A percentile compares a stretch with the other conserved stretches of the same genome.
Evolutionary conservation across 2,888 invertebrate genomes (phyloP).

Genomic region (Coleophora flavipennella): DNA sequence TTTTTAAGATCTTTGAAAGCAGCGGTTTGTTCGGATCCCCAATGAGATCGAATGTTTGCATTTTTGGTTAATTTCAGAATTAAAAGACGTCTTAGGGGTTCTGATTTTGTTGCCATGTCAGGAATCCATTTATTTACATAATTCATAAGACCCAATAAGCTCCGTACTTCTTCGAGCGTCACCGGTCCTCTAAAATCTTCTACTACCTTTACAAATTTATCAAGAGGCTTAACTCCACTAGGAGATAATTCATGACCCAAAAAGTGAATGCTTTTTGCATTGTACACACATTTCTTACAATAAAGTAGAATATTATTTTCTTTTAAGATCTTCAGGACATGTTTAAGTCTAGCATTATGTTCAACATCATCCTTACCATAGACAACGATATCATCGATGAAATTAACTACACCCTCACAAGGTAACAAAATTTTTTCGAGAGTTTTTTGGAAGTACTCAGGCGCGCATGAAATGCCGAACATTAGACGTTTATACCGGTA

Average conservation of each 20-base stretch:
- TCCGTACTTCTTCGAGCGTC: slow-evolving; percentile 19
- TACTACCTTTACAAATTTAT: slow-evolving; percentile 15
- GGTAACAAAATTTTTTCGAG: slow-evolving; percentile 16
- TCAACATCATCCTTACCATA: too few species aligned
- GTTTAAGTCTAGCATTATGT: slow-evolving; percentile 11
- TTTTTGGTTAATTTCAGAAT: slow-evolving; percentile 5
- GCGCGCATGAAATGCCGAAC: slow-evolving; percentile 35
- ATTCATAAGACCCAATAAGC: slow-evolving; percentile 22
- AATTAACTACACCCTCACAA: slow-evolving; percentile 13
- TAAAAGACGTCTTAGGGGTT: slow-evolving; percentile 14
- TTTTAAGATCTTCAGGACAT: slow-evolving; percentile 12
- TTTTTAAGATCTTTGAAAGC: slow-evolving; percentile 1
- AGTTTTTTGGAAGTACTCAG: slow-evolving; percentile 23
- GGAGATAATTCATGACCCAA: slow-evolving; percentile 15
- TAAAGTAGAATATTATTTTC: slow-evolving; percentile 16
- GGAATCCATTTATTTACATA: slow-evolving; percentile 20
- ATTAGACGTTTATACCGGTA: slow-evolving; percentile 31
- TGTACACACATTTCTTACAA: slow-evolving; percentile 16
- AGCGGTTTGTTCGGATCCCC: slow-evolving; percentile 7
- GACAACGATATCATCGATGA: too few species aligned
- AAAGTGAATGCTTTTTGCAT: slow-evolving; percentile 7
- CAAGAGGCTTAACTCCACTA: slow-evolving; percentile 14
- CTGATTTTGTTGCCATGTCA: slow-evolving; percentile 15
- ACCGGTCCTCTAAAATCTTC: slow-evolving; percentile 13
- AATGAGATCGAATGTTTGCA: slow-evolving; percentile 8